Percentiles rank a stretch among this genome's conserved stretches.
Evolutionary conservation across 2,888 invertebrate genomes (phyloP).

Genomic region (Netelia fuscicornis): DNA sequence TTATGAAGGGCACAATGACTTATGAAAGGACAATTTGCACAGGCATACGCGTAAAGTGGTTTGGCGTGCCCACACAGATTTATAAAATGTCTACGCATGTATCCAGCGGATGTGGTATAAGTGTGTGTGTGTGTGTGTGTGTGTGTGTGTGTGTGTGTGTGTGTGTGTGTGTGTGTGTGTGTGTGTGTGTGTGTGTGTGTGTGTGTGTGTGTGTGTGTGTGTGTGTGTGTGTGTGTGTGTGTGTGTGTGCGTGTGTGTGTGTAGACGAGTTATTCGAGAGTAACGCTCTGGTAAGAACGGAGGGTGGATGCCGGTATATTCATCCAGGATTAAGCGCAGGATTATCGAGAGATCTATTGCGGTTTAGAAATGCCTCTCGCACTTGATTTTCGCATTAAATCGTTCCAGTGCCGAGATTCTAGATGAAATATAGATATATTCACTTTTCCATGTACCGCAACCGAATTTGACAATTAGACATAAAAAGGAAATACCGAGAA

Average conservation of each 20-base stretch:
- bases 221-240: neutral
- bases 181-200: neutral
- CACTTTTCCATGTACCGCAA: neutral
- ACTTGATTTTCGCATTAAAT: conserved; percentile 63
- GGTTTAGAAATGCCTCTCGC: conserved; percentile 33
- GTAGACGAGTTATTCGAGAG: conserved; percentile 46
- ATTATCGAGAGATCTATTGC: conserved; percentile 64
- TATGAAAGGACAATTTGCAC: too few species aligned
- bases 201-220: neutral
- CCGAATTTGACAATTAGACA: neutral
- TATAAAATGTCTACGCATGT: conserved; percentile 1
- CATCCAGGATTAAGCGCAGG: conserved; percentile 67
- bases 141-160: neutral
- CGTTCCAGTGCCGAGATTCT: conserved; percentile 15
- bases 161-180: neutral
- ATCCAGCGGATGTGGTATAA: neutral
- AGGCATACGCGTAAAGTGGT: too few species aligned
- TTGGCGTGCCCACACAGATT: too few species aligned
- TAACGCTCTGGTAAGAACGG: conserved; percentile 58
- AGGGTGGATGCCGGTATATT: conserved; percentile 67
- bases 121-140: neutral
- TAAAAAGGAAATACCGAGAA: neutral
- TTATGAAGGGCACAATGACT: too few species aligned
- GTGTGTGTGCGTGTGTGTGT: neutral
- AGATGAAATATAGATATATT: conserved; percentile 3